Conservation (phyloP, 2,113 vertebrate genomes). For the Cyprinodon variegatus region DNA sequence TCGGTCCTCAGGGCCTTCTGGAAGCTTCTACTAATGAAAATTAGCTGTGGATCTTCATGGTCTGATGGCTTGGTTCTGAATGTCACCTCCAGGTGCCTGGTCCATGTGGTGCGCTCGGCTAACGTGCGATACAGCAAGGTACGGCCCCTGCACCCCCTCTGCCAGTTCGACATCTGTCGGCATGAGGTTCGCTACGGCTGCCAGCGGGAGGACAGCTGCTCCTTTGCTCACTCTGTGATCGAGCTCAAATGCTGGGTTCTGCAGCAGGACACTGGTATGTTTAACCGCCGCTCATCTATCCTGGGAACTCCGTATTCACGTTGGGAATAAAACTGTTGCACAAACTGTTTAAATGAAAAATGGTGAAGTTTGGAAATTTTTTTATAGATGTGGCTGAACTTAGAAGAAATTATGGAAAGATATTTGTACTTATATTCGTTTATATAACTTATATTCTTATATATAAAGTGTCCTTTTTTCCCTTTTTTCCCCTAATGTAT, state of each 20-base stretch:
- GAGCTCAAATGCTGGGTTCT: slow-evolving; percentile 98
- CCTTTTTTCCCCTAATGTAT: background rate
- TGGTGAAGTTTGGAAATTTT: too few species aligned
- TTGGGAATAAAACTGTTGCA: too few species aligned
- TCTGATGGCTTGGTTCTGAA: background rate
- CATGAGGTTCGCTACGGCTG: slow-evolving; percentile 96
- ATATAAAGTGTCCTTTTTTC: background rate
- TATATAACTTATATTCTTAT: background rate
- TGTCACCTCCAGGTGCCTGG: slow-evolving; percentile 88
- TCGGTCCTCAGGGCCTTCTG: background rate
- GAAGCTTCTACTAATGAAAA: background rate
- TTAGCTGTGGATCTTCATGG: background rate
- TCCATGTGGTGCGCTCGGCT: slow-evolving; percentile 94
- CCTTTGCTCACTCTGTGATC: slow-evolving; percentile 96
- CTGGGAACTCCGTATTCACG: too few species aligned
- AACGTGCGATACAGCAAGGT: slow-evolving; percentile 97
- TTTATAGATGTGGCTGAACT: too few species aligned
- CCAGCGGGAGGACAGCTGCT: slow-evolving; percentile 96
- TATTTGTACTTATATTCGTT: background rate
- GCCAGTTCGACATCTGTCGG: slow-evolving; percentile 96
- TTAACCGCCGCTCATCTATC: background rate
- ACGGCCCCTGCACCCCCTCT: slow-evolving; percentile 94
- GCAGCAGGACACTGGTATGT: slow-evolving; percentile 92
- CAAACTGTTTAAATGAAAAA: too few species aligned
- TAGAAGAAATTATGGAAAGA: too few species aligned